Conservation (phyloP, 1,140 invertebrate species). For the Gonatopus flavifemur region DNA sequence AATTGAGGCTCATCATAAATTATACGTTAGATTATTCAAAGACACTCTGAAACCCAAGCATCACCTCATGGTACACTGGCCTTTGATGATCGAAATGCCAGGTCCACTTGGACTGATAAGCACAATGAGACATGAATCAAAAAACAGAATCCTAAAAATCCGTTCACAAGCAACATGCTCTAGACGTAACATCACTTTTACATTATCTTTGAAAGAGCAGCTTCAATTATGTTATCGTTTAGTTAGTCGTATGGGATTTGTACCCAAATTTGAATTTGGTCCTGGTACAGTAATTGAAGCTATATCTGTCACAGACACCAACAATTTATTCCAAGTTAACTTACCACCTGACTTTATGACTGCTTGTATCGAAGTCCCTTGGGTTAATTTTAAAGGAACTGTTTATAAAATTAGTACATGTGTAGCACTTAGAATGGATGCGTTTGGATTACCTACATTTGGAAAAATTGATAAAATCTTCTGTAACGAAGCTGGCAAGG, state of each 20-base stretch:
- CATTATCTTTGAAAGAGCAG: conserved; percentile 30
- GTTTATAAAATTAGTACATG: too few species aligned
- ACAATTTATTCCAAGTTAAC: too few species aligned
- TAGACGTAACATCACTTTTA: conserved; percentile 24
- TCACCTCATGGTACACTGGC: conserved; percentile 31
- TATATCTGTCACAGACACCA: too few species aligned
- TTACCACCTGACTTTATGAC: too few species aligned
- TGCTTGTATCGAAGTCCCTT: too few species aligned
- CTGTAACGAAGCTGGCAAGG: too few species aligned
- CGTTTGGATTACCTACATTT: too few species aligned
- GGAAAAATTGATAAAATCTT: too few species aligned
- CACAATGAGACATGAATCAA: conserved; percentile 32
- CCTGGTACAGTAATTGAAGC: too few species aligned
- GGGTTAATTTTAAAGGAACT: too few species aligned
- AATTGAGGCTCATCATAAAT: conserved; percentile 22
- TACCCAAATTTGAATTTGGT: too few species aligned
- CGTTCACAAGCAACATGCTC: conserved; percentile 15
- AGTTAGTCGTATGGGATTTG: not conserved
- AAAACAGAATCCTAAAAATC: conserved; percentile 27
- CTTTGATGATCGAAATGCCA: conserved; percentile 20
- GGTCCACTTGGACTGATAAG: conserved; percentile 28
- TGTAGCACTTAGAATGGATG: too few species aligned
- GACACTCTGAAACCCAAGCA: conserved; percentile 32
- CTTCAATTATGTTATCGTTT: conserved; percentile 7
- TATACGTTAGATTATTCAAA: conserved; percentile 21